A percentile compares a stretch with the other conserved stretches of the same genome.
phyloP scores from a whole-genome alignment of 2,888 invertebrate genomes.

The Blera fallax region DNA sequence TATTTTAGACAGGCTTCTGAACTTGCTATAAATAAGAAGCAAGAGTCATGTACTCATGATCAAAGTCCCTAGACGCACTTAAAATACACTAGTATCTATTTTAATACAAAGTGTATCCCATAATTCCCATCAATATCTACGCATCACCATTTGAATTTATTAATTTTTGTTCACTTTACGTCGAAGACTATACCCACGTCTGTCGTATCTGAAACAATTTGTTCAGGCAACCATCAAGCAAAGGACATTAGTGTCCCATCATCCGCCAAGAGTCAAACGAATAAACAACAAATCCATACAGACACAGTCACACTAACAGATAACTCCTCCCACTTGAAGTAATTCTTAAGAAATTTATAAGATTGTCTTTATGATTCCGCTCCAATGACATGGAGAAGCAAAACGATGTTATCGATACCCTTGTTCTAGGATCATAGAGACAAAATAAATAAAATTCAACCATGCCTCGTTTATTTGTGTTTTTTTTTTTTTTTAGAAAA shows the following conservation, averaged over 20 bases:
- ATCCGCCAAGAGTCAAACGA: background rate
- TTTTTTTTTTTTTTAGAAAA: background rate
- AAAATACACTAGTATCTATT: too few species aligned
- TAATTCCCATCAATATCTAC: too few species aligned
- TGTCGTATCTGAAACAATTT: background rate
- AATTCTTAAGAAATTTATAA: background rate
- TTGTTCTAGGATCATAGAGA: background rate
- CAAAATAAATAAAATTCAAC: background rate
- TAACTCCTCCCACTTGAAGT: background rate
- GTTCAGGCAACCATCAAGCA: background rate
- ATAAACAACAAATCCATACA: background rate
- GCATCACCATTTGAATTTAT: too few species aligned
- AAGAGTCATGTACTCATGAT: too few species aligned
- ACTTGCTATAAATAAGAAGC: too few species aligned
- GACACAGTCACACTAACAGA: background rate
- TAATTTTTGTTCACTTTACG: background rate
- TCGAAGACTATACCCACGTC: too few species aligned
- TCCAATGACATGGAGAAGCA: background rate
- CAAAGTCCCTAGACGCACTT: too few species aligned
- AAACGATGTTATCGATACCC: background rate
- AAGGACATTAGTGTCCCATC: background rate
- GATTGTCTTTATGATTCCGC: background rate
- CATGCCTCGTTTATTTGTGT: background rate
- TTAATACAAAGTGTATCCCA: too few species aligned
- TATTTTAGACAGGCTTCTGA: too few species aligned